Conservation (phyloP, 2,797 vertebrate genomes). For the Loriculus beryllinus region DNA sequence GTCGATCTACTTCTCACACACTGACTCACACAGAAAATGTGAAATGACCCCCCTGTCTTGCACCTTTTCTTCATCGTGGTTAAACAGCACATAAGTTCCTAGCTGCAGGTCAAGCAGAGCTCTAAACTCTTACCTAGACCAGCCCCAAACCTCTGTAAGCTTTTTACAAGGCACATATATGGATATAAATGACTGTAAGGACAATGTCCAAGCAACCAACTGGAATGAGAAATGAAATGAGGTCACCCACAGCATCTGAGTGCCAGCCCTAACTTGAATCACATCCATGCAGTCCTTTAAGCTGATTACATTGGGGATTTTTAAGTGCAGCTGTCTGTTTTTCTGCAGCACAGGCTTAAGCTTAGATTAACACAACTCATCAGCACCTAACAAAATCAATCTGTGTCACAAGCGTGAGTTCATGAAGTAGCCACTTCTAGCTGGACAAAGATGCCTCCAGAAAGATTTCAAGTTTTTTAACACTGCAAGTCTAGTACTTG, state of each 20-base stretch:
- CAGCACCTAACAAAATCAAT: background rate
- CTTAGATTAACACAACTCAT: background rate
- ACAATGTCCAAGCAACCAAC: background rate
- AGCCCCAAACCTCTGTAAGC: background rate
- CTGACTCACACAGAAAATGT: background rate
- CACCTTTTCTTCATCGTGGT: background rate
- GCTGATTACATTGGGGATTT: slow-evolving; percentile 26
- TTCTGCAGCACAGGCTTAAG: background rate
- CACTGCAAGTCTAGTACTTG: background rate
- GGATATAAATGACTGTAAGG: background rate
- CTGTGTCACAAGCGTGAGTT: background rate
- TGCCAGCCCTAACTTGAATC: background rate
- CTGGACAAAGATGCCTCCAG: background rate
- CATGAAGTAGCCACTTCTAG: background rate
- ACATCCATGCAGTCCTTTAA: background rate
- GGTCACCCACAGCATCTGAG: background rate
- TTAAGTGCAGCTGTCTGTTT: slow-evolving; percentile 7
- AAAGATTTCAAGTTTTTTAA: background rate
- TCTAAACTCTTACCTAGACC: background rate
- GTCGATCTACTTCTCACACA: background rate
- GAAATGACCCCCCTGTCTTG: background rate
- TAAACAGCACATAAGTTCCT: background rate
- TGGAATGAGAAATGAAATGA: slow-evolving; percentile 9
- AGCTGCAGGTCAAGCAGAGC: background rate
- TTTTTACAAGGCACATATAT: background rate